Conservation (phyloP, 2,888 invertebrate genomes). For the Marronus borbonicus region DNA sequence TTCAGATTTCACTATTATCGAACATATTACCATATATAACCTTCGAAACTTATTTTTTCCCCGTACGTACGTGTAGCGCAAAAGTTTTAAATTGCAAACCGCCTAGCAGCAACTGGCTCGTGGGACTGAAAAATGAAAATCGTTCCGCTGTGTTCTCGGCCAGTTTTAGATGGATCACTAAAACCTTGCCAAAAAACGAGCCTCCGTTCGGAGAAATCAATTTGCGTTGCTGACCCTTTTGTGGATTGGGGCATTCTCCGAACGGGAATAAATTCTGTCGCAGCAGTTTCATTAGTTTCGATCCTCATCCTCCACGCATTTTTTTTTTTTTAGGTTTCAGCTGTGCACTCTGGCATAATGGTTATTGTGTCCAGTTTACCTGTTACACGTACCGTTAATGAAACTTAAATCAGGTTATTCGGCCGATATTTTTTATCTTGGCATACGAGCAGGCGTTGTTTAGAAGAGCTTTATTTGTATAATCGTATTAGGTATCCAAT, state of each 20-base stretch:
- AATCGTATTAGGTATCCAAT: no score
- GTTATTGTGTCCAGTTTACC: conserved; percentile 1
- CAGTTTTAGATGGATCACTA: conserved; percentile 24
- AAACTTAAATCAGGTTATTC: not conserved
- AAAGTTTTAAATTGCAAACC: conserved; percentile 21
- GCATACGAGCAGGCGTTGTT: no score
- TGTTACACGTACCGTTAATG: conserved; percentile 1
- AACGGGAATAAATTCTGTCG: conserved; percentile 35
- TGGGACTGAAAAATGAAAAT: conserved; percentile 15
- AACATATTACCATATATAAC: no score
- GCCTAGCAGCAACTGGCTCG: not conserved
- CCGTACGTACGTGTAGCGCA: no score
- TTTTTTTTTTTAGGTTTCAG: not conserved
- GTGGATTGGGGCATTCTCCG: conserved; percentile 26
- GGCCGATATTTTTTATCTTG: not conserved
- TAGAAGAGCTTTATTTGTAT: no score
- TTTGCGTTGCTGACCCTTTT: conserved; percentile 35
- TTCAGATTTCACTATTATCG: no score
- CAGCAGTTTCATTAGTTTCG: conserved; percentile 11
- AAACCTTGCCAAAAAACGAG: conserved; percentile 18
- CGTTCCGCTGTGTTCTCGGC: not conserved
- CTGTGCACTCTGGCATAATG: not conserved
- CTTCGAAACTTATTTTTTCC: no score
- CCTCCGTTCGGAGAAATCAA: conserved; percentile 33
- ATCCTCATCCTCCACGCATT: not conserved